Conservation (phyloP, 2,113 vertebrate species). For the Enhydra lutris region DNA sequence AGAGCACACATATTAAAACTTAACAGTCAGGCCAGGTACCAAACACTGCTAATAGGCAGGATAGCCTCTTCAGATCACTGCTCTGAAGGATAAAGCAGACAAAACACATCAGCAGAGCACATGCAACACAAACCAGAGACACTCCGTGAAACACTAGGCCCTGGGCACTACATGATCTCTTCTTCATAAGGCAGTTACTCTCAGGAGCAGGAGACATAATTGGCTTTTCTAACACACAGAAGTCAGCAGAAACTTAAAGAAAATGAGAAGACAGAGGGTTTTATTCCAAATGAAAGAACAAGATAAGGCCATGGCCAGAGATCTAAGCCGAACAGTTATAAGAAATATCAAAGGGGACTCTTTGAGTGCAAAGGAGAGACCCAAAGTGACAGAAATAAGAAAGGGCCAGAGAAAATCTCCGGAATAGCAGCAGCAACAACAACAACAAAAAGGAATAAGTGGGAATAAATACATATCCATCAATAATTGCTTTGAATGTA, state of each 20-base stretch:
- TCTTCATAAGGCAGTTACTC: neutral
- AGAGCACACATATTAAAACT: neutral
- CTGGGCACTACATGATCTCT: neutral
- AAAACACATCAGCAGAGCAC: neutral
- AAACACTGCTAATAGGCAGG: neutral
- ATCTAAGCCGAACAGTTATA: neutral
- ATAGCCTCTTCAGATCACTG: neutral
- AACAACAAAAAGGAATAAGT: neutral
- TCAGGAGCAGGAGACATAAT: neutral
- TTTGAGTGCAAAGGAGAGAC: neutral
- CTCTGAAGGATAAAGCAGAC: neutral
- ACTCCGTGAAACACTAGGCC: neutral
- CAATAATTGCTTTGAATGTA: neutral
- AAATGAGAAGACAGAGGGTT: neutral
- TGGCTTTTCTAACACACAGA: neutral
- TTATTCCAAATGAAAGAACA: neutral
- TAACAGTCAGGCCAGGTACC: neutral
- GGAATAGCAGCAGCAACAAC: neutral
- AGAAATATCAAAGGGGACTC: neutral
- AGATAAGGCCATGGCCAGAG: neutral
- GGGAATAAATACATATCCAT: neutral
- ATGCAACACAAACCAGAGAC: neutral
- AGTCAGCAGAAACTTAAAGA: neutral
- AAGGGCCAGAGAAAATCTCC: neutral
- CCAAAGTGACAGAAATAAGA: neutral